Percentiles rank a stretch among this genome's conserved stretches.
phyloP scores from a whole-genome alignment of 2,888 invertebrate species.

The Yponomeuta evonymella region DNA sequence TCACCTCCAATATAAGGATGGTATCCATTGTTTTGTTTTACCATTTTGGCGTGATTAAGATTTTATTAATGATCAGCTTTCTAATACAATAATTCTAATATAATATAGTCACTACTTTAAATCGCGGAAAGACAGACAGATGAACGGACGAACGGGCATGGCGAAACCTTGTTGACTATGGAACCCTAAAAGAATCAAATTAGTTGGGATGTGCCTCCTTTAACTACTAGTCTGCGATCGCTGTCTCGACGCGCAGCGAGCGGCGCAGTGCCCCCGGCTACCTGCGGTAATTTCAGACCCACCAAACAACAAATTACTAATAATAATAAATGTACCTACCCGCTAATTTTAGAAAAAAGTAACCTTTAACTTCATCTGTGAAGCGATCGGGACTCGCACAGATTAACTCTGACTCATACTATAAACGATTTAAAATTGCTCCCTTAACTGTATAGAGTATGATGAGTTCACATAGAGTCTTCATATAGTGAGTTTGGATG shows the following conservation, averaged over 20 bases:
- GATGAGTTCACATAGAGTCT: no score
- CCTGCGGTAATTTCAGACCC: conserved; percentile 70
- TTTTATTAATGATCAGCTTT: no score
- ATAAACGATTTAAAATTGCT: conserved; percentile 18
- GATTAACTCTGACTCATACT: conserved; percentile 49
- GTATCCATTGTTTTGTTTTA: no score
- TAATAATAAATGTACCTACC: conserved; percentile 70
- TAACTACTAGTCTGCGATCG: conserved; percentile 34
- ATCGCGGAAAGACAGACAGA: no score
- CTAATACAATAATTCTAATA: no score
- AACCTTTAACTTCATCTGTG: conserved; percentile 42
- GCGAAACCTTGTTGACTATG: not conserved
- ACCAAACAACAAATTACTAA: conserved; percentile 60
- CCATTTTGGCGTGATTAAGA: no score
- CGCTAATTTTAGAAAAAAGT: conserved; percentile 60
- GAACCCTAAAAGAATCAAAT: not conserved
- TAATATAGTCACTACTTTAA: no score
- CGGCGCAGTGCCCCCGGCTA: conserved; percentile 58
- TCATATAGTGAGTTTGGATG: no score
- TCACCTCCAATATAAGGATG: no score
- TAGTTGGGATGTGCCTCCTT: conserved; percentile 20
- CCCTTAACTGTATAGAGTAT: not conserved
- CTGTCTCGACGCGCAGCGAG: conserved; percentile 33
- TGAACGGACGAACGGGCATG: no score
- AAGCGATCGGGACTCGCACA: conserved; percentile 36